phyloP scores from a whole-genome alignment of 1,140 invertebrate species.

The Globodera ellingtonae region DNA sequence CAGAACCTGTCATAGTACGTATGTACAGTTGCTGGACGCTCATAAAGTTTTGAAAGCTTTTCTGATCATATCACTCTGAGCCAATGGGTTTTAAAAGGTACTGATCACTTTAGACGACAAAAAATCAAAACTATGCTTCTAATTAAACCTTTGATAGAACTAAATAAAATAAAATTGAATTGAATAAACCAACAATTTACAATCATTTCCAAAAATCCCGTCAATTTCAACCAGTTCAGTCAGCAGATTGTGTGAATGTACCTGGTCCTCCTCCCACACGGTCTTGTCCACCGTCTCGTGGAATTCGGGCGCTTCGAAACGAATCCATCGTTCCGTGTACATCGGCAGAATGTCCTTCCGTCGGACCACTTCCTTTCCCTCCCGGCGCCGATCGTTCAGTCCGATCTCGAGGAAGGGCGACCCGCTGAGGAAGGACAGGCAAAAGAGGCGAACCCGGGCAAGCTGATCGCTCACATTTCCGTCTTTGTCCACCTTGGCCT shows the following conservation, averaged over 20 bases:
- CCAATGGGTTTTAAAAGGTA: no score
- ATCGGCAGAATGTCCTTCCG: conserved; percentile 98
- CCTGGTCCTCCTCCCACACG: conserved; percentile 83
- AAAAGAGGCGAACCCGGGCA: conserved; percentile 89
- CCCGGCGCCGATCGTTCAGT: conserved; percentile 87
- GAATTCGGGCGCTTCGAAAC: conserved; percentile 89
- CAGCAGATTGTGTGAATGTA: not conserved
- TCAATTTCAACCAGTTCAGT: not conserved
- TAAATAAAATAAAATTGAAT: not conserved
- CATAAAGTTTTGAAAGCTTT: no score
- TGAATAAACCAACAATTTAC: not conserved
- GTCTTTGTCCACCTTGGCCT: conserved; percentile 85
- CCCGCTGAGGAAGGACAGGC: conserved; percentile 83
- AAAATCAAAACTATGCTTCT: not conserved
- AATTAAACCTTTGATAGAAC: not conserved
- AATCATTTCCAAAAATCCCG: not conserved
- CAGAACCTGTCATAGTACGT: conserved; percentile 49
- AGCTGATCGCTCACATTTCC: conserved; percentile 87
- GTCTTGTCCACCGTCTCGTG: conserved; percentile 88
- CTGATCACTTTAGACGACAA: conserved; percentile 64
- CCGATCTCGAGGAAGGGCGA: conserved; percentile 95
- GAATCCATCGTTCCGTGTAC: conserved; percentile 98
- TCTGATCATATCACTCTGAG: no score
- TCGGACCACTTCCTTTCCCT: conserved; percentile 97
- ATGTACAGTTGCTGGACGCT: conserved; percentile 65